A percentile compares a stretch with the other conserved stretches of the same genome.
Evolutionary conservation across 1,140 invertebrate species (phyloP).

Genomic region (Mycetomoellerius zeteki): DNA sequence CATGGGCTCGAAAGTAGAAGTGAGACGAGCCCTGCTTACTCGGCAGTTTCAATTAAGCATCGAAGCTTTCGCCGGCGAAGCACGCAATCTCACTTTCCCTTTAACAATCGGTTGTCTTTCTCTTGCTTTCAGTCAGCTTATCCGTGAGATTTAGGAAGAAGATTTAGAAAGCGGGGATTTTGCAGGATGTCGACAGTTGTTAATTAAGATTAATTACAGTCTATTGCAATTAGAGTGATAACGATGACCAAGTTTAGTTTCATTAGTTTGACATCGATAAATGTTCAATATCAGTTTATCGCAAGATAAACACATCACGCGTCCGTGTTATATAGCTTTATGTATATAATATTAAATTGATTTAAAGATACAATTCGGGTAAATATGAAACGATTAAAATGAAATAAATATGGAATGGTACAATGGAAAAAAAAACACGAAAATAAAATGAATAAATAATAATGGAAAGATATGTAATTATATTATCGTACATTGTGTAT

Average conservation of each 20-base stretch:
- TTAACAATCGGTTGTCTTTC: constrained; percentile 34
- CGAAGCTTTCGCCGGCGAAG: constrained; percentile 65
- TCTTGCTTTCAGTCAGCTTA: constrained; percentile 48
- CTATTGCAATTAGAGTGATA: background rate
- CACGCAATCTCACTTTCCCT: constrained; percentile 63
- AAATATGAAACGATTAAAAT: background rate
- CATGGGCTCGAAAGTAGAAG: constrained; percentile 58
- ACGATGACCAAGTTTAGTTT: constrained; percentile 1
- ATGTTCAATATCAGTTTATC: constrained; percentile 8
- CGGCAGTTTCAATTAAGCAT: constrained; percentile 75
- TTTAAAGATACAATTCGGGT: background rate
- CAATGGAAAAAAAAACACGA: background rate
- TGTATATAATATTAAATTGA: background rate
- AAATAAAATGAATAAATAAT: background rate
- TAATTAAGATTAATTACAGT: constrained; percentile 44
- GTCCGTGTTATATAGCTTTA: background rate
- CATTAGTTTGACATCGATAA: background rate
- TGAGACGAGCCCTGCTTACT: constrained; percentile 62
- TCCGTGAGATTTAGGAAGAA: constrained; percentile 31
- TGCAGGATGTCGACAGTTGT: constrained; percentile 3
- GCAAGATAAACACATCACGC: background rate
- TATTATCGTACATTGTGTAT: background rate
- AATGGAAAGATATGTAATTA: background rate
- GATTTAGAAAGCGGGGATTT: background rate
- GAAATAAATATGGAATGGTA: background rate